A percentile compares a stretch with the other conserved stretches of the same genome.
Conservation (phyloP, 2,888 invertebrate species). For the Phrixothrix hirtus region DNA sequence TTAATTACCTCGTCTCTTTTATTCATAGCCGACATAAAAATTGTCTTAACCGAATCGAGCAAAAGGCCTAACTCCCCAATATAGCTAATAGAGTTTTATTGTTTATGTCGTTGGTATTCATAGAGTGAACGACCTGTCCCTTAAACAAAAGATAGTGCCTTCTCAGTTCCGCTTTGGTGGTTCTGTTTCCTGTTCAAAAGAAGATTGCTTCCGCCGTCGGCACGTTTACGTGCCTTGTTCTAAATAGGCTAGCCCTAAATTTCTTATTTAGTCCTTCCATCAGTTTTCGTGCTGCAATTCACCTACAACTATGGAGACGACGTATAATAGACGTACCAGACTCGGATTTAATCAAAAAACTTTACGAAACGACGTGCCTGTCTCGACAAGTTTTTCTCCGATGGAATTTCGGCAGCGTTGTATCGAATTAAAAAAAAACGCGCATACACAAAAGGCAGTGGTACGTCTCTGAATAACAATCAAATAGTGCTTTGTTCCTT, state of each 20-base stretch:
- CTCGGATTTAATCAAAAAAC: no score
- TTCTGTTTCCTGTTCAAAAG: conserved; percentile 27
- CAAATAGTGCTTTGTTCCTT: conserved; percentile 23
- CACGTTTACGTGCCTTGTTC: conserved; percentile 16
- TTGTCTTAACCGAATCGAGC: not conserved
- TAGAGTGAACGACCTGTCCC: conserved; percentile 33
- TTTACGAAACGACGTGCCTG: conserved; percentile 27
- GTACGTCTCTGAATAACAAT: conserved; percentile 27
- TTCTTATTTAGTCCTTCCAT: conserved; percentile 7
- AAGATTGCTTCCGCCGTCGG: conserved; percentile 28
- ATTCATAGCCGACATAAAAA: no score
- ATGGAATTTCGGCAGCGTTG: conserved; percentile 22
- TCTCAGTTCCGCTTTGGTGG: conserved; percentile 31
- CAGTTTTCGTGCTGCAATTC: not conserved
- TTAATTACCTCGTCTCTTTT: no score
- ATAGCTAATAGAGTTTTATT: conserved; percentile 31
- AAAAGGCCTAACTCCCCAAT: conserved; percentile 12
- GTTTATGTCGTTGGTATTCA: conserved; percentile 26
- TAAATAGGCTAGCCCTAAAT: conserved; percentile 11
- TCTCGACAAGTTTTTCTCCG: conserved; percentile 44
- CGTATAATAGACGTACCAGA: no score
- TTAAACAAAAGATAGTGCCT: conserved; percentile 31
- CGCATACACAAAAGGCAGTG: conserved; percentile 6
- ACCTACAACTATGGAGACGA: no score
- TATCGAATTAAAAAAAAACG: conserved; percentile 40